Evolutionary conservation across 2,888 invertebrate genomes (phyloP).

Genomic region (Vandiemenella viatica): DNA sequence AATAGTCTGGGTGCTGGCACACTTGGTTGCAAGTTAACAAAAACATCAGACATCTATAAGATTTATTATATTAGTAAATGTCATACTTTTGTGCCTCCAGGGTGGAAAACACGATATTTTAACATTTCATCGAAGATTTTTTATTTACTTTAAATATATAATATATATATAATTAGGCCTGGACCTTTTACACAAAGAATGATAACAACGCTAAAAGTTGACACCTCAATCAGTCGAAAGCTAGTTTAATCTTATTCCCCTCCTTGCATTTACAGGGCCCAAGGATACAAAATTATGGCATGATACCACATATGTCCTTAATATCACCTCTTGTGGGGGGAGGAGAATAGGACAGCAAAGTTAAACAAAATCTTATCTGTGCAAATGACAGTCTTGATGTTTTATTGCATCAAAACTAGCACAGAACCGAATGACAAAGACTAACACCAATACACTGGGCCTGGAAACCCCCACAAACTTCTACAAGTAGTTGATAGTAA

Average conservation of each 20-base stretch:
- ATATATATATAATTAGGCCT: conserved; percentile 23
- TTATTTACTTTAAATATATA: conserved; percentile 17
- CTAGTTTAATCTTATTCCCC: conserved; percentile 12
- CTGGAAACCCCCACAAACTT: not conserved
- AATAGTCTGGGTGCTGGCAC: conserved; percentile 11
- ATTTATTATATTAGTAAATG: conserved; percentile 14
- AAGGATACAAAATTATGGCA: too few species aligned
- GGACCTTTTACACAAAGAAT: conserved; percentile 20
- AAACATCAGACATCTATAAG: conserved; percentile 13
- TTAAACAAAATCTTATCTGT: not conserved
- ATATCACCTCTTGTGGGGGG: not conserved
- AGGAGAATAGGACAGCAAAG: not conserved
- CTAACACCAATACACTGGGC: not conserved
- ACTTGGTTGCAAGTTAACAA: conserved; percentile 13
- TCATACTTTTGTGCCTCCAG: conserved; percentile 8
- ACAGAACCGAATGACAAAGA: not conserved
- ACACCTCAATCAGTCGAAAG: conserved; percentile 18
- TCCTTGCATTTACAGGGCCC: not conserved
- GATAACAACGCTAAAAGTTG: conserved; percentile 19
- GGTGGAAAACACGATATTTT: conserved; percentile 10
- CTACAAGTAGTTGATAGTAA: not conserved
- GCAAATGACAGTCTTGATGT: not conserved
- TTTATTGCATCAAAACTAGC: conserved; percentile 1
- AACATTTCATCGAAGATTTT: conserved; percentile 11
- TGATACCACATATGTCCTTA: not conserved